Conservation (phyloP, 64 coral and sea anemone species). For the Porites lutea region DNA sequence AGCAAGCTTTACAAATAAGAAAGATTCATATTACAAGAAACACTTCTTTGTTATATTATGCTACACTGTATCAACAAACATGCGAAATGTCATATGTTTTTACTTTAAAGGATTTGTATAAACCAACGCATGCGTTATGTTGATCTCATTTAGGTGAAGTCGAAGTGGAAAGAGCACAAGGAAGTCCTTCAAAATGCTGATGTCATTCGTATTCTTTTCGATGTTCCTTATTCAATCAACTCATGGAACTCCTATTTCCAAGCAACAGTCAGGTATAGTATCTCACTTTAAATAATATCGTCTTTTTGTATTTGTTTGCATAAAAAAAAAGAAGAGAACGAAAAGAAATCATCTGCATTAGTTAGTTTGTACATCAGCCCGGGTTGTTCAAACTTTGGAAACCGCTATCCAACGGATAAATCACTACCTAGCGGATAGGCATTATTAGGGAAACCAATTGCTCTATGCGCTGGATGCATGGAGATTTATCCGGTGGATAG, state of each 20-base stretch:
- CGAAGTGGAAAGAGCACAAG: neutral
- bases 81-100: slow-evolving; percentile 46
- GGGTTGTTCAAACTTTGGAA: too few species aligned
- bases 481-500: too few species aligned
- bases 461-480: too few species aligned
- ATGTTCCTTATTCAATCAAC: neutral
- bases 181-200: neutral
- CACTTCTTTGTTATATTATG: neutral
- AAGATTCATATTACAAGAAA: neutral
- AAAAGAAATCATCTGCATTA: too few species aligned
- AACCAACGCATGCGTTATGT: neutral
- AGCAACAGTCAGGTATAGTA: neutral
- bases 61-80: neutral
- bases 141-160: neutral
- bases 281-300: too few species aligned
- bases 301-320: neutral
- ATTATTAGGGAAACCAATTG: too few species aligned
- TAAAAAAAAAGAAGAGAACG: neutral
- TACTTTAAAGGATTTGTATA: neutral
- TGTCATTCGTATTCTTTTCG: neutral
- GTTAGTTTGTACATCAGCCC: too few species aligned
- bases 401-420: too few species aligned
- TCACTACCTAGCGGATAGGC: too few species aligned
- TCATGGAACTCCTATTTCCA: neutral
- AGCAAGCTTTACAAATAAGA: neutral